Conservation (phyloP, 2,888 invertebrate species). For the Cyaniris semiargus region DNA sequence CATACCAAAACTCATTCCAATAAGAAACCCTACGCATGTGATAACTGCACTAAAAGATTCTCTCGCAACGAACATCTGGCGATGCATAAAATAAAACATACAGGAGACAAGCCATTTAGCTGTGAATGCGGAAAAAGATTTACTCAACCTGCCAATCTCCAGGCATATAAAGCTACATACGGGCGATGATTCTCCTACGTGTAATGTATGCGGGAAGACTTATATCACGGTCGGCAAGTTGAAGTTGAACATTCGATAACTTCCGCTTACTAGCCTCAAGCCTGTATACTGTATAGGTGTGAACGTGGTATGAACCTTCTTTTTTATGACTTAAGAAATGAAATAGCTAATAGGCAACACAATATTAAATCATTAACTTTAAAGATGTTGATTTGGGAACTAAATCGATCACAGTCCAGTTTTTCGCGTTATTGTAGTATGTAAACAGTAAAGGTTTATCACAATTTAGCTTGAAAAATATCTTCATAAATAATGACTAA, state of each 20-base stretch:
- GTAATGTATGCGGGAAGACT: background rate
- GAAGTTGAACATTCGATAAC: background rate
- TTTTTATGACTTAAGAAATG: no score
- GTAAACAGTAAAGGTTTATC: no score
- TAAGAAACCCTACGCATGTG: background rate
- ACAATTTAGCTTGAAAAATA: background rate
- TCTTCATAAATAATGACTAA: background rate
- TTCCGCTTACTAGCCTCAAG: background rate
- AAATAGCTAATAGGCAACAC: background rate
- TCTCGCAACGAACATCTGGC: background rate
- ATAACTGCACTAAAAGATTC: background rate
- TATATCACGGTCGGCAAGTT: background rate
- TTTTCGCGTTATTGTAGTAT: background rate
- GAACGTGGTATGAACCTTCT: no score
- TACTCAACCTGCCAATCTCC: background rate
- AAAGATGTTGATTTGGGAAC: background rate
- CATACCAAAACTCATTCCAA: background rate
- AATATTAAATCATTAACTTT: background rate
- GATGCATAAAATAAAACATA: background rate
- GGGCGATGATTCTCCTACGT: background rate
- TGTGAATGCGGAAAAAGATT: no score
- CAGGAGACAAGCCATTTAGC: no score
- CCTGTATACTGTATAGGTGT: background rate
- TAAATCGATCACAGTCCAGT: background rate
- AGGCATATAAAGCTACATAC: background rate